phyloP scores from a whole-genome alignment of 2,113 vertebrate species.

The Nicator chloris region DNA sequence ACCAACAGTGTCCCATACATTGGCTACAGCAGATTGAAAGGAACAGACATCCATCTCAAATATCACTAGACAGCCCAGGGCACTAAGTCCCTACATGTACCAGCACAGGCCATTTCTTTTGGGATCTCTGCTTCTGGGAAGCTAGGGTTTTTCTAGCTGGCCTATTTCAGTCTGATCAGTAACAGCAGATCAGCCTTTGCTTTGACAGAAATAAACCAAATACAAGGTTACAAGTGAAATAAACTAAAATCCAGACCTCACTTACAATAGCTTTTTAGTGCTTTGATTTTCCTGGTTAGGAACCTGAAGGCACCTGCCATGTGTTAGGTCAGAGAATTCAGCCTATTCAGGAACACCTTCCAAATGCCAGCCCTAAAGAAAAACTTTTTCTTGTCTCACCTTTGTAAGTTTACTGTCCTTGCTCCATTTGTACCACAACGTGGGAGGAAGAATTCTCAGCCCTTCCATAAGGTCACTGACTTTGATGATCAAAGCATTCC shows the following conservation, averaged over 20 bases:
- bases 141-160: background rate
- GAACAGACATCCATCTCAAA: background rate
- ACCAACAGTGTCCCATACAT: background rate
- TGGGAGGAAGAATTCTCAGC: background rate
- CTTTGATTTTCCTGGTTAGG: background rate
- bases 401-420: background rate
- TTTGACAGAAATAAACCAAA: background rate
- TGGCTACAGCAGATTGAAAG: background rate
- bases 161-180: background rate
- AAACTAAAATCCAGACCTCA: background rate
- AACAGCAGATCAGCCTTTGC: background rate
- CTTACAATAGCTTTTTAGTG: background rate
- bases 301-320: background rate
- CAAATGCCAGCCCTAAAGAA: background rate
- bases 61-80: background rate
- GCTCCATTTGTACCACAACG: background rate
- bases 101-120: background rate
- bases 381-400: background rate
- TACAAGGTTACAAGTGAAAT: background rate
- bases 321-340: background rate
- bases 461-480: background rate
- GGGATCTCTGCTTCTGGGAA: background rate
- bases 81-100: background rate
- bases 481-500: background rate
- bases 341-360: background rate